These are phyloP conservation scores for Danio aesculapii DNA, from an alignment of 2,797 vertebrate species.

Conservation along the genomic window DNA sequence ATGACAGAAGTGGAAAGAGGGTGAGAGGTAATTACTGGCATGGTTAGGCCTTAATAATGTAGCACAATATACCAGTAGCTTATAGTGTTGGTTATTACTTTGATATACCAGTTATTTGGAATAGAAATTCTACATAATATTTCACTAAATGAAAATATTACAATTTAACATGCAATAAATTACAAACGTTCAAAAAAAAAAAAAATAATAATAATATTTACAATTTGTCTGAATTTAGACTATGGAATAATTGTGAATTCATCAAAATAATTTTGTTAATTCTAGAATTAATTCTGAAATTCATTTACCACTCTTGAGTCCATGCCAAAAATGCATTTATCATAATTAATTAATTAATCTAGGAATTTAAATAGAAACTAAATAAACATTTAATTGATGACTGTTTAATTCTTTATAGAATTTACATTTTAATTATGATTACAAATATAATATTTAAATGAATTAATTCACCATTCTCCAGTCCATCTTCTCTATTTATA, in stretches of 20 bases:
- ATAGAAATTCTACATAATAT: too few relatives aligned
- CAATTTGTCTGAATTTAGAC: too few relatives aligned
- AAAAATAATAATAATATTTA: too few relatives aligned
- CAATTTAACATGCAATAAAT: too few relatives aligned
- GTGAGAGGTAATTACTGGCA: not conserved
- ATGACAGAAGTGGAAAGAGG: not conserved
- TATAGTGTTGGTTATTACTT: not conserved
- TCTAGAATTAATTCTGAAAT: not conserved
- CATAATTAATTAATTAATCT: too few relatives aligned
- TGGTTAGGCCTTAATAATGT: slow-evolving; percentile 9
- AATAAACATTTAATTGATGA: not conserved
- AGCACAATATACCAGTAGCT: not conserved
- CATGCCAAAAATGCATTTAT: not conserved
- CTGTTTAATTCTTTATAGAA: not conserved
- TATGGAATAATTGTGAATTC: too few relatives aligned
- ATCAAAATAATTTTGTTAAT: not conserved
- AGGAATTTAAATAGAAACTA: not conserved
- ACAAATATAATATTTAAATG: not conserved
- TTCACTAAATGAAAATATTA: too few relatives aligned
- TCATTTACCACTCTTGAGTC: not conserved
- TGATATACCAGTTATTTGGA: too few relatives aligned
- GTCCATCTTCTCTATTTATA: too few relatives aligned
- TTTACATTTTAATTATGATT: not conserved
- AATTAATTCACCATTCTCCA: too few relatives aligned
- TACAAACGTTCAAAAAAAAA: too few relatives aligned